Conservation (phyloP, 2,113 vertebrate genomes). For the Uria aalge region DNA sequence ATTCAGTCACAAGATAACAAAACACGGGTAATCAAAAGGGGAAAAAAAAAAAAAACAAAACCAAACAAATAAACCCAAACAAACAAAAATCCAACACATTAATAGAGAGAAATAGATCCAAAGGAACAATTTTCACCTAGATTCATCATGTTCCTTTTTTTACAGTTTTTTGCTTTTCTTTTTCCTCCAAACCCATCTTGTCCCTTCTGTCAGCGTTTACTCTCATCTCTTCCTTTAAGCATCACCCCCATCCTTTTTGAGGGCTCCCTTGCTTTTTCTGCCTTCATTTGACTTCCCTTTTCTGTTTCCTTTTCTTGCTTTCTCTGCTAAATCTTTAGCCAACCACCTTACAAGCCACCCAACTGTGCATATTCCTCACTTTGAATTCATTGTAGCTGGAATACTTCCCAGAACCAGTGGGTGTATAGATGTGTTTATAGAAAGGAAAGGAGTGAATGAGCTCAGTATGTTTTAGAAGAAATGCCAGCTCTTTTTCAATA, state of each 20-base stretch:
- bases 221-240: not conserved
- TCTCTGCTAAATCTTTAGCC: conserved; percentile 1
- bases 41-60: no score
- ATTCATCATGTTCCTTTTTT: not conserved
- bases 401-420: conserved; percentile 59
- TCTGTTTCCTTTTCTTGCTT: not conserved
- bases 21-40: rapidly evolving
- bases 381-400: conserved; percentile 42
- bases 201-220: not conserved
- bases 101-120: not conserved
- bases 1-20: not conserved
- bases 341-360: conserved; percentile 21
- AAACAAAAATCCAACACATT: not conserved
- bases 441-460: conserved; percentile 31
- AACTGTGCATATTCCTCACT: conserved; percentile 21
- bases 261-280: not conserved
- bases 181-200: not conserved
- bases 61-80: no score
- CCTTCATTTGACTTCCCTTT: not conserved
- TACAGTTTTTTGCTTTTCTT: not conserved
- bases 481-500: not conserved
- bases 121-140: not conserved
- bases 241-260: not conserved
- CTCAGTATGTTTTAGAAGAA: conserved; percentile 21
- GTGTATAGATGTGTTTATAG: conserved; percentile 38